Base-by-base conservation (phyloP, 2,888 invertebrate genomes). In the Synanthedon formicaeformis region DNA sequence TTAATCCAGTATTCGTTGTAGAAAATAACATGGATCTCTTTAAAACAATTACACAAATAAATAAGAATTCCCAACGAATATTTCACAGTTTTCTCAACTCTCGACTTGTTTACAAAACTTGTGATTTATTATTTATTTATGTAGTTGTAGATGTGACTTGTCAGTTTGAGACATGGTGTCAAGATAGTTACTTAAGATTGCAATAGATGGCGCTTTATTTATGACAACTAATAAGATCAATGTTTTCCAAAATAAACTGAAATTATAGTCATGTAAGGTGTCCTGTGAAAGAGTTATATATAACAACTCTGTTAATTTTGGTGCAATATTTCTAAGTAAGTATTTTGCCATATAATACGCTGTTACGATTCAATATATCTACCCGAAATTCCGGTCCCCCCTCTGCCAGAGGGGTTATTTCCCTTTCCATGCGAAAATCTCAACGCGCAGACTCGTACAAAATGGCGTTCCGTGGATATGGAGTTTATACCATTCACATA, bases 381-480 rank as follows among this genome's bases (percentile, higher is more conserved):
- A 61, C 62, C 63, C 65, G 63, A 64, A 69, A 71, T 66, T 69
- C 63, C 66, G 61, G 66, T 75, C 81, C 86, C 85, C 85, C 85
- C 85, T 74, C 84, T 65, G 71, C 63, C 69, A 66, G 82, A 83
- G 83, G 83, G 85, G 83, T 63, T 68, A 77, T 84, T 86, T 82
- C 85, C 86, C 81, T 84, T 85, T 82, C 86, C 84, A 77, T 77
- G 65, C 56, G 75, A 81, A 83, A 83, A 78, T 65, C 78, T 65
- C 69, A 87, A 73, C 90, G 91, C 92, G 92, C 92, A 92, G 90
- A 89, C 90, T 89, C 91, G 86, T 79, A 88, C 89, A 91, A 91
- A 88, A 91, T 91, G 91, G 91, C 91, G 89, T 81, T 78, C 76
- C 78, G 75, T 75, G 84, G 70, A 81, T 86, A 86, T 86, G 80